These are phyloP conservation scores for Romanogobio albipinnatus DNA, from an alignment of 2,113 vertebrate genomes.

Conservation along the genomic window DNA sequence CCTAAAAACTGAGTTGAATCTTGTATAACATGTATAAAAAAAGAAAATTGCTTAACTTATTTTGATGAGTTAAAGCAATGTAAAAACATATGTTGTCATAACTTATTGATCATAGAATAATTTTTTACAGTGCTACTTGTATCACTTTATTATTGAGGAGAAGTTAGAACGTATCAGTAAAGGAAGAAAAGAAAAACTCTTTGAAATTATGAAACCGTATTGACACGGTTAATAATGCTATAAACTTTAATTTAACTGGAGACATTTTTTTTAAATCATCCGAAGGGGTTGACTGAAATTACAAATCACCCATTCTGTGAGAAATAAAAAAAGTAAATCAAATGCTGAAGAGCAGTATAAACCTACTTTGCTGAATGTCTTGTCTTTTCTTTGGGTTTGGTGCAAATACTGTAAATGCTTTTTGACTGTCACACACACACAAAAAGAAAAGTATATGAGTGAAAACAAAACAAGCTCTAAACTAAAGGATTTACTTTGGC, in stretches of 20 bases:
- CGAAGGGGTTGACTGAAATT: no score
- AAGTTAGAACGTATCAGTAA: background rate
- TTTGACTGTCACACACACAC: constrained; percentile 56
- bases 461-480: background rate
- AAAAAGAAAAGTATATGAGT: background rate
- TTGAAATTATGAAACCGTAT: background rate
- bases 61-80: no score
- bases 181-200: background rate
- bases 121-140: background rate
- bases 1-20: no score
- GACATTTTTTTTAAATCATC: no score
- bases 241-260: no score
- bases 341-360: background rate
- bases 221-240: background rate
- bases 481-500: background rate
- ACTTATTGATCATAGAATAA: no score
- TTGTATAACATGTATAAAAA: no score
- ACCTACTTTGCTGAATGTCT: constrained; percentile 72
- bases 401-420: constrained; percentile 71
- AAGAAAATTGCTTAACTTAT: no score
- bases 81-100: no score
- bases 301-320: background rate
- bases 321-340: background rate
- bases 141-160: background rate
- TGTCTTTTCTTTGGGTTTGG: constrained; percentile 69